Percentiles rank a stretch among this genome's conserved stretches.
These are phyloP conservation scores for Charanyca ferruginea DNA, from an alignment of 2,888 invertebrate species.

Conservation along the genomic window DNA sequence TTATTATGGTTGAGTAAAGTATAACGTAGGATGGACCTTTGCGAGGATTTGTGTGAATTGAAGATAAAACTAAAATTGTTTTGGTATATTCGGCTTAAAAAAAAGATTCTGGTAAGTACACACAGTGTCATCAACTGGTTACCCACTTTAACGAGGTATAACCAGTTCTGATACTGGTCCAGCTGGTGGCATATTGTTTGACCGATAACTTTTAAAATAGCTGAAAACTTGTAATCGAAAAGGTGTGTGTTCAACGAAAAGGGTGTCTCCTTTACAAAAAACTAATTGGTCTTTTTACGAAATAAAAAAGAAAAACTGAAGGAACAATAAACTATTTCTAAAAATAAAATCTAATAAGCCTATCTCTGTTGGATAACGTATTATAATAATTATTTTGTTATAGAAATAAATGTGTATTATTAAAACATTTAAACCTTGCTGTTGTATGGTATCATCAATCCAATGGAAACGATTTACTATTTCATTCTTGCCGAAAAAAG, in stretches of 20 bases:
- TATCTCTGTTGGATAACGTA: neutral
- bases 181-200: too few species aligned
- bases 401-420: too few species aligned
- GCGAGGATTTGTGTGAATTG: neutral
- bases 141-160: too few species aligned
- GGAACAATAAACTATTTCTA: neutral
- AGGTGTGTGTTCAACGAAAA: slow-evolving; percentile 5
- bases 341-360: neutral
- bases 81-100: neutral
- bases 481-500: slow-evolving; percentile 15
- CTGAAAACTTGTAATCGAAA: slow-evolving; percentile 26
- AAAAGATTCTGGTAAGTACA: neutral
- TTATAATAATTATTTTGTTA: neutral
- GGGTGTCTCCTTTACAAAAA: slow-evolving; percentile 13
- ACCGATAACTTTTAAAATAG: too few species aligned
- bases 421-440: neutral
- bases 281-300: neutral
- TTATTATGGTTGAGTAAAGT: neutral
- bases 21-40: slow-evolving; percentile 1
- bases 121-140: too few species aligned
- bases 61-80: neutral
- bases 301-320: neutral
- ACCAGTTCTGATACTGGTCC: too few species aligned
- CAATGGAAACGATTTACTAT: slow-evolving; percentile 8
- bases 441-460: neutral